These are phyloP conservation scores for Acrossocheilus wenchowensis DNA, from an alignment of 2,797 vertebrate species.

Conservation along the genomic window DNA sequence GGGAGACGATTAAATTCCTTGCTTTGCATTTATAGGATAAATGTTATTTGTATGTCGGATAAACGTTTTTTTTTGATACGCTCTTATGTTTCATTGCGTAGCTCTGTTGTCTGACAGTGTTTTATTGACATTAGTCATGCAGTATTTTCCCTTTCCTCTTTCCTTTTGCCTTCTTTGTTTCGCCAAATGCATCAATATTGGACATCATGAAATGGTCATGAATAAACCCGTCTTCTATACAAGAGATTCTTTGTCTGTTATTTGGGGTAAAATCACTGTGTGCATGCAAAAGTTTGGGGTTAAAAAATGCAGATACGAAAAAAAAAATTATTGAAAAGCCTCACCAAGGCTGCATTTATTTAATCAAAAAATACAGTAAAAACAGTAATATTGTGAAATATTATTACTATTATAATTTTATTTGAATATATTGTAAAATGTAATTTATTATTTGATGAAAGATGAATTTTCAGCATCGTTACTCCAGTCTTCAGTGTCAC, in stretches of 20 bases:
- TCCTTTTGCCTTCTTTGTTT: slow-evolving; percentile 72
- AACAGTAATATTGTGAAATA: neutral
- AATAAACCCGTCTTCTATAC: slow-evolving; percentile 65
- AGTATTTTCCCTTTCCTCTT: slow-evolving; percentile 82
- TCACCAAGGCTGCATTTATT: no score
- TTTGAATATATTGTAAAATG: neutral
- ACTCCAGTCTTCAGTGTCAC: neutral
- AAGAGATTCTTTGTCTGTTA: slow-evolving; percentile 14
- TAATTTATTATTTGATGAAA: neutral
- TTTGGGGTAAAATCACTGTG: neutral
- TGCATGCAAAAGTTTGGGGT: neutral
- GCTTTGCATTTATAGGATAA: slow-evolving; percentile 81
- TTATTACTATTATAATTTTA: neutral
- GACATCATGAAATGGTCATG: slow-evolving; percentile 51
- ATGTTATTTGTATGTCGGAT: slow-evolving; percentile 75
- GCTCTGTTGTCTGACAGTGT: slow-evolving; percentile 81
- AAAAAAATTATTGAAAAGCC: no score
- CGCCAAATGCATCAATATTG: slow-evolving; percentile 52
- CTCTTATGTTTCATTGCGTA: slow-evolving; percentile 77
- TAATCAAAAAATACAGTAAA: neutral
- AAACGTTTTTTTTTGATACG: slow-evolving; percentile 80
- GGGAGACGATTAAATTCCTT: slow-evolving; percentile 74
- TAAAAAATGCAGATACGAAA: neutral
- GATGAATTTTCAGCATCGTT: neutral
- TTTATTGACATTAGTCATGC: slow-evolving; percentile 79